Evolutionary conservation across 2,113 vertebrate genomes (phyloP).

Genomic region (Labrus mixtus): DNA sequence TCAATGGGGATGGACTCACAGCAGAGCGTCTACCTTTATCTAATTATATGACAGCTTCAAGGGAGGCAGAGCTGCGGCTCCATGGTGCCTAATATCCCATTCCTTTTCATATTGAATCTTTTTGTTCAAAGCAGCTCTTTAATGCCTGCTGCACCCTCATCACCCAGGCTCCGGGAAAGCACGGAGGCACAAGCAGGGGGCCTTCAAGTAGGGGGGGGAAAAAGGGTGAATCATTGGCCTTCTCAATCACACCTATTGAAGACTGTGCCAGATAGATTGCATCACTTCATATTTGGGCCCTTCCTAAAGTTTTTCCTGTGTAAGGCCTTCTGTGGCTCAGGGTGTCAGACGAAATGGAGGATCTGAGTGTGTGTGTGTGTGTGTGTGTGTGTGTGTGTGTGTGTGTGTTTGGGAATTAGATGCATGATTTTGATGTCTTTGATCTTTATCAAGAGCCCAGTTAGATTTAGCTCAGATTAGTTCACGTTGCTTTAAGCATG

Average conservation of each 20-base stretch:
- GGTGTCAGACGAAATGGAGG: slow-evolving; percentile 8
- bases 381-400: neutral
- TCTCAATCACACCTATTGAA: slow-evolving; percentile 65
- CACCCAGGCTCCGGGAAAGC: slow-evolving; percentile 43
- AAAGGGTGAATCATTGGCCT: slow-evolving; percentile 40
- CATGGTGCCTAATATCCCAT: slow-evolving; percentile 75
- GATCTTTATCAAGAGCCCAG: slow-evolving; percentile 62
- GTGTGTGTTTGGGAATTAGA: slow-evolving; percentile 6
- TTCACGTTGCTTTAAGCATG: slow-evolving; percentile 41
- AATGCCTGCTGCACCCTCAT: slow-evolving; percentile 67
- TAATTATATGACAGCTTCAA: slow-evolving; percentile 80
- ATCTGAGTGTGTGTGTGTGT: neutral
- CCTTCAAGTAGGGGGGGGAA: slow-evolving; percentile 52
- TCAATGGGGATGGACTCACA: slow-evolving; percentile 54
- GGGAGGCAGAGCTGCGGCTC: slow-evolving; percentile 55
- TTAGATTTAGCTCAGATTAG: slow-evolving; percentile 43
- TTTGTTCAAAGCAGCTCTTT: slow-evolving; percentile 80
- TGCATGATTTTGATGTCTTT: slow-evolving; percentile 54
- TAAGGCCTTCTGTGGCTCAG: slow-evolving; percentile 19
- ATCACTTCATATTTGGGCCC: slow-evolving; percentile 69
- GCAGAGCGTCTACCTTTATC: slow-evolving; percentile 69
- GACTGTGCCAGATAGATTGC: slow-evolving; percentile 73
- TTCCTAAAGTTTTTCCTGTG: slow-evolving; percentile 42
- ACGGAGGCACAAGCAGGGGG: slow-evolving; percentile 16
- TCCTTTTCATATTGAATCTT: slow-evolving; percentile 80